phyloP scores from a whole-genome alignment of 92 coral and sea anemone species.

The Zoanthus sociatus region DNA sequence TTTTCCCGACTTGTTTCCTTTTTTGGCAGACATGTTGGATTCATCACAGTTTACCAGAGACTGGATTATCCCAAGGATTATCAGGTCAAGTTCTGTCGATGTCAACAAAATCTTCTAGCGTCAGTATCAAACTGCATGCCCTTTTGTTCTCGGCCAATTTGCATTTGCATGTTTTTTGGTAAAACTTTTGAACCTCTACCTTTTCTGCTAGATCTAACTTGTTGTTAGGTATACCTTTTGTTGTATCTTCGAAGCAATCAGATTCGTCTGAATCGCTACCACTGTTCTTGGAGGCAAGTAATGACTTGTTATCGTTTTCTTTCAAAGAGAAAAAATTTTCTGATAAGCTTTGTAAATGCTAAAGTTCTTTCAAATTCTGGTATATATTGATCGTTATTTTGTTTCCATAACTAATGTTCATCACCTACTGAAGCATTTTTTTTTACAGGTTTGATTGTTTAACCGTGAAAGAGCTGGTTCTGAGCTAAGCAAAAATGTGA shows the following conservation, averaged over 20 bases:
- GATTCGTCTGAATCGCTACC: background rate
- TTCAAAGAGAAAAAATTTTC: too few relatives aligned
- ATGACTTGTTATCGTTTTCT: too few relatives aligned
- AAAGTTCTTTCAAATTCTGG: too few relatives aligned
- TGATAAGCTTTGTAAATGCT: too few relatives aligned
- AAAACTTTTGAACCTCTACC: slow-evolving; percentile 44
- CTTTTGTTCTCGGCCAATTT: slow-evolving; percentile 18
- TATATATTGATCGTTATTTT: too few relatives aligned
- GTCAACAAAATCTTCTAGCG: background rate
- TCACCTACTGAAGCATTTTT: too few relatives aligned
- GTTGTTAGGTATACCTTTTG: background rate
- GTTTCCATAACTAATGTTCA: too few relatives aligned
- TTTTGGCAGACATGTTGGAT: slow-evolving; percentile 29
- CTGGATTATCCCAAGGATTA: slow-evolving; percentile 21
- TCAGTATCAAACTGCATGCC: slow-evolving; percentile 35
- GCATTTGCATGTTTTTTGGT: slow-evolving; percentile 47
- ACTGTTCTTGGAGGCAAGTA: too few relatives aligned
- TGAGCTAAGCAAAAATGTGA: too few relatives aligned
- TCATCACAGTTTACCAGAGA: slow-evolving; percentile 42
- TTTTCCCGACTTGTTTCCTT: slow-evolving; percentile 21
- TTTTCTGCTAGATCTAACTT: slow-evolving; percentile 14
- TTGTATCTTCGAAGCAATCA: background rate
- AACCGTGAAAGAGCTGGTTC: too few relatives aligned
- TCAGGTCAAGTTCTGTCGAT: background rate
- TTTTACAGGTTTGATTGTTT: too few relatives aligned